A percentile compares a stretch with the other conserved stretches of the same genome.
Conservation (phyloP, 2,113 vertebrate species). For the Coturnix japonica region DNA sequence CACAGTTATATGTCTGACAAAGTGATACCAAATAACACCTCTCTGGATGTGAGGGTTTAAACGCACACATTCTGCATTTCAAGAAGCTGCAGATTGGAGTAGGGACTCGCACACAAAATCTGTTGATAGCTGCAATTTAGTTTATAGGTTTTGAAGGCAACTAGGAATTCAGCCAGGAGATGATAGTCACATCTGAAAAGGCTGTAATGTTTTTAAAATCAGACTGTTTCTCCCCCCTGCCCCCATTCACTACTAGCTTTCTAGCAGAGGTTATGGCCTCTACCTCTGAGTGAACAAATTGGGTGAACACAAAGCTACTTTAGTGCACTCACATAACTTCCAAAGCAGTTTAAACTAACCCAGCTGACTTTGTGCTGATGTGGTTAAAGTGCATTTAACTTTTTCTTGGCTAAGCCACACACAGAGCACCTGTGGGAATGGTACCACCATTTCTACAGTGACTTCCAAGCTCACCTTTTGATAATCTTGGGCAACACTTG, state of each 20-base stretch:
- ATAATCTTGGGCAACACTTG: neutral
- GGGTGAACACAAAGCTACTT: neutral
- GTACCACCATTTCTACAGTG: neutral
- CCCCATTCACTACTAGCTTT: neutral
- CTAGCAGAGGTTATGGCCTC: neutral
- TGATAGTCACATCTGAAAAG: neutral
- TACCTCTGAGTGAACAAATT: neutral
- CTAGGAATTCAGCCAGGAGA: neutral
- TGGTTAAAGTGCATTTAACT: neutral
- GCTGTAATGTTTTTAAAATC: neutral
- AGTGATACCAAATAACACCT: neutral
- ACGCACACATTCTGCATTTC: neutral
- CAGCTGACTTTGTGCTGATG: neutral
- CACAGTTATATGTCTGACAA: neutral
- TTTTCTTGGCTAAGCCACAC: neutral
- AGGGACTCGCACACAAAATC: neutral
- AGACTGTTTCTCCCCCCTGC: neutral
- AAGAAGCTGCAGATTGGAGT: neutral
- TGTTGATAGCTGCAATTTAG: neutral
- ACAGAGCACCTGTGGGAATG: neutral
- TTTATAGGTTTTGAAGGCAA: neutral
- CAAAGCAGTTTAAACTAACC: neutral
- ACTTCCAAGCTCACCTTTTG: neutral
- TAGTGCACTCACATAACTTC: neutral
- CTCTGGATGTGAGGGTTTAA: accelerated